Conservation (phyloP, 2,888 invertebrate genomes). For the Tipula confusa region DNA sequence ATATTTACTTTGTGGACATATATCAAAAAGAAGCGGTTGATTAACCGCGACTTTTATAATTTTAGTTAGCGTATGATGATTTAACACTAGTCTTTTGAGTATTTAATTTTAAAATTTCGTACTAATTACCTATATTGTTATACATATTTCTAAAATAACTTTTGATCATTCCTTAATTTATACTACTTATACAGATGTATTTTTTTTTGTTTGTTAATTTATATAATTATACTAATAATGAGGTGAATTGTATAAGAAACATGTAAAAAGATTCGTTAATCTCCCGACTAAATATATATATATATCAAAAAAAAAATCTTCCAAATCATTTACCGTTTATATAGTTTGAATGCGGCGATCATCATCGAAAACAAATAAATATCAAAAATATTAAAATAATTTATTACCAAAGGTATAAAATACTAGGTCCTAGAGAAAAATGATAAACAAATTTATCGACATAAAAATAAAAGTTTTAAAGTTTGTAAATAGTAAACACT, state of each 20-base stretch:
- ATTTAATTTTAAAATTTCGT: constrained; percentile 16
- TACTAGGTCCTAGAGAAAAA: neutral
- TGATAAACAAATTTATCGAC: neutral
- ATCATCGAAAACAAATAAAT: neutral
- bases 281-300: neutral
- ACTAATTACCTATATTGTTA: neutral
- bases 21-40: constrained; percentile 46
- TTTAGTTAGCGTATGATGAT: neutral
- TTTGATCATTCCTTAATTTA: constrained; percentile 12
- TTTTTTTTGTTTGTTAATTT: neutral
- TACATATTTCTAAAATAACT: neutral
- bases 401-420: constrained; percentile 12
- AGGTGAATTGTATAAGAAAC: neutral
- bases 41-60: constrained; percentile 37
- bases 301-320: neutral
- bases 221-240: neutral
- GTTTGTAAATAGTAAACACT: neutral
- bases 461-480: too few species aligned
- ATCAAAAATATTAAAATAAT: neutral
- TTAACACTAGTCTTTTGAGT: constrained; percentile 3
- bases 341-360: neutral
- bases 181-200: too few species aligned
- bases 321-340: neutral
- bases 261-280: neutral
- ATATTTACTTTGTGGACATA: constrained; percentile 67